Base-by-base conservation (phyloP, 2,797 vertebrate species). In the Myotis daubentonii region DNA sequence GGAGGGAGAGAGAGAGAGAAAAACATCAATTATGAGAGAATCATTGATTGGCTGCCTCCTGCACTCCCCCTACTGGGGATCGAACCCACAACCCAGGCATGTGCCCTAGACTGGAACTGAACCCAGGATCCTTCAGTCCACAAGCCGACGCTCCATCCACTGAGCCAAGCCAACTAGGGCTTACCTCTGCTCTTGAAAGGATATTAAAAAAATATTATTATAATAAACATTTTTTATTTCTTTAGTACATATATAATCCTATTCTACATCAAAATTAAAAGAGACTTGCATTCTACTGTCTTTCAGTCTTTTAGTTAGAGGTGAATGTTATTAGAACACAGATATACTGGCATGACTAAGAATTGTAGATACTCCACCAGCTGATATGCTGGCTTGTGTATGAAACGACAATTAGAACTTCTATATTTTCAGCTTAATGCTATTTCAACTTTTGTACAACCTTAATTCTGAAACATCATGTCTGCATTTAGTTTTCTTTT, bases 121-220 rank as follows among this genome's bases (percentile, higher is more conserved):
- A 30, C 60, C 25, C 60, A 62, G 28, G 5, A 30, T 1, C 25
- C 60, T 62, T 62, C 60, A 30, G 28, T 62, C 60, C 60, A 30
- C 28, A 15, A 62, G 28, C 60, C 0, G 12, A 62, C 11, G 2
- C 60, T 30, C 25, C 60, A 62, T 62, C 28, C 60, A 62, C 12
- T 15, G 60, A 30, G 60, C 28, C 28, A 62, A 62, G 12, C 60
- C 28, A 62, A 5, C 12, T 62, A 62, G 60, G 60, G 28, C 60
- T 62, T 62, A 30, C 28, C 60, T 62, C 41, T 94, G 7, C 9
- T 72, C 53, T 78, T 20, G 7, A 87, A 92, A 78, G 17, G 22
- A 65, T 82, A 72, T 76, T 92, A 72, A 92, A 53, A n/a, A 68
- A 66, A 47, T 78, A 92, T 49, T 78, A 92, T 49, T 72, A 91